Evolutionary conservation across 1,140 invertebrate species (phyloP), one percentile per base, ranked within the genome.

Genomic region (Drosophila funebris): DNA sequence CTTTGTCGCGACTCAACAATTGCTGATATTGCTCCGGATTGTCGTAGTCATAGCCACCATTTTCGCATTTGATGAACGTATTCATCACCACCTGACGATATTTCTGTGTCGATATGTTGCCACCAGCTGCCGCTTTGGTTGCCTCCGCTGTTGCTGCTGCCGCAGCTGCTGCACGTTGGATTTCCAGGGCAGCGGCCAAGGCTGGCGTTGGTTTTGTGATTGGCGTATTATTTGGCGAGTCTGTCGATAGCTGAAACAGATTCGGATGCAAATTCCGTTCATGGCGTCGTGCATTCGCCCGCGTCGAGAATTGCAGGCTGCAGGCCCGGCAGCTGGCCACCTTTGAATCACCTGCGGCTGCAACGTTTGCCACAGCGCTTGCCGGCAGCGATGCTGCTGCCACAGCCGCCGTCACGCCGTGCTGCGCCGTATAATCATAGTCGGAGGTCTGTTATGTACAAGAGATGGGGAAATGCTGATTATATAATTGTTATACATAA

Each of bases 181-280:
- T 71, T 39, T 90, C 90, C 53, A 91, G 22, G 0, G 87, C 88
- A 13, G 87, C 90, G 4, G 84, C 90, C 22, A 91, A 3, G 0
- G 87, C 90, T 1, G 90, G 77, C 8, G 87, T 91, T 5, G 90
- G 90, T 68, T 87, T 91, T 5, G 88, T 91, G 3, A 91, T 74
- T 0, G 87, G 74, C 22, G 84, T 89, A 43, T 85, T 90, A 53
- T 90, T 88, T 4, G 88, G 76, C 29, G 84, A 87, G 44, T 90
- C 76, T 7, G 90, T 87, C 6, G 78, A 88, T n/a, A 90, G 50
- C 56, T 90, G 84, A 58, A 91, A 91, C n/a, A 91, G 77, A 60
- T 91, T 90, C 9, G 90, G 88, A 67, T 92, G 91, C 36, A 92
- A 61, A 64, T 92, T 92, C 2, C 90, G 84, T 22, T 92, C 91